These are phyloP conservation scores for Triplophysa tibetana DNA, from an alignment of 2,113 vertebrate genomes.

Conservation along the genomic window DNA sequence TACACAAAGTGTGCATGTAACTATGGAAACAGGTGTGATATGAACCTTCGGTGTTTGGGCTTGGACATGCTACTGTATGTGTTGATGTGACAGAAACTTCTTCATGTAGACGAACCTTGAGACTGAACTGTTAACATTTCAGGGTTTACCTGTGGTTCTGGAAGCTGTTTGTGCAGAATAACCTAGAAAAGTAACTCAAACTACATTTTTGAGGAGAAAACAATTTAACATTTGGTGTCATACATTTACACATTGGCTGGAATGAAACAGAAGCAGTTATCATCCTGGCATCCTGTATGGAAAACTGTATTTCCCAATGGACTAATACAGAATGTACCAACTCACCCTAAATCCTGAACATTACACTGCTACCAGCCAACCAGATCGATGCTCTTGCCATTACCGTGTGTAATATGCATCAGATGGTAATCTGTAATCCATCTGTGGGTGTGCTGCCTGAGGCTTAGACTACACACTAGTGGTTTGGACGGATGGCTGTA, in stretches of 20 bases:
- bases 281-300: too few species aligned
- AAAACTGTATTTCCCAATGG: too few species aligned
- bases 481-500: neutral
- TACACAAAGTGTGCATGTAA: neutral
- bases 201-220: too few species aligned
- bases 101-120: neutral
- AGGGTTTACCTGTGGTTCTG: neutral
- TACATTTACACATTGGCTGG: too few species aligned
- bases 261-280: too few species aligned
- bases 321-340: too few species aligned
- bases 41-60: neutral
- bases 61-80: neutral
- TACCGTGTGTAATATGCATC: neutral
- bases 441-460: neutral
- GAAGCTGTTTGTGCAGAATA: too few species aligned
- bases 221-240: too few species aligned
- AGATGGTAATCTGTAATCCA: neutral
- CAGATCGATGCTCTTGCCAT: neutral
- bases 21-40: constrained; percentile 23
- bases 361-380: neutral
- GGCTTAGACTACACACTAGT: neutral
- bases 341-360: too few species aligned
- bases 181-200: too few species aligned
- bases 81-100: neutral
- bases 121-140: neutral